These are phyloP conservation scores for Xiphias gladius DNA, from an alignment of 2,113 vertebrate genomes.

Conservation along the genomic window DNA sequence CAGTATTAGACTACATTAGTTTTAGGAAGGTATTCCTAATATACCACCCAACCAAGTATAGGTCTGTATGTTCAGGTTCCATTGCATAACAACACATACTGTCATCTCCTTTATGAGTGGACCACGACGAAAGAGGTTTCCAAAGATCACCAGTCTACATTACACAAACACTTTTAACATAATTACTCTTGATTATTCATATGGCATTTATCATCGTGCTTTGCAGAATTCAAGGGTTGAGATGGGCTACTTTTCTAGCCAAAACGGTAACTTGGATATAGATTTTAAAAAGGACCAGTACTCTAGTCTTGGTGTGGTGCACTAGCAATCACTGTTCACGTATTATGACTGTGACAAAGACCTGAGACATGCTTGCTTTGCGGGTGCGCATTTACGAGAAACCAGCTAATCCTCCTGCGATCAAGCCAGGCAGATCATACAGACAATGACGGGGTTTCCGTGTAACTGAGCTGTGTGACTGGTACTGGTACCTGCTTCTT, in stretches of 20 bases:
- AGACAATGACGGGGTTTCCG: constrained; percentile 12
- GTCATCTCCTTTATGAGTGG: constrained; percentile 15
- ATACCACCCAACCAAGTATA: background rate
- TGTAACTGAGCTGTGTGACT: constrained; percentile 46
- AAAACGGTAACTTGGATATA: background rate
- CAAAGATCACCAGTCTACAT: background rate
- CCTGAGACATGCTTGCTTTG: background rate
- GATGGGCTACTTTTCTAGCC: background rate
- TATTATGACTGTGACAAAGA: background rate
- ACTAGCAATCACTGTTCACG: background rate
- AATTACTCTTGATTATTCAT: background rate
- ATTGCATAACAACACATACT: constrained; percentile 20
- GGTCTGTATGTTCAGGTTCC: background rate
- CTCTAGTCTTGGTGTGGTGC: background rate
- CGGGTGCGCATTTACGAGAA: background rate
- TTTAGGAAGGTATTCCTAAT: background rate
- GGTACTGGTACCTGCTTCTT: constrained; percentile 55
- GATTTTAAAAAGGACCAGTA: background rate
- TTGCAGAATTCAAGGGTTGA: background rate
- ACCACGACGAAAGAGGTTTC: background rate
- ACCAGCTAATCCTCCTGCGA: constrained; percentile 18
- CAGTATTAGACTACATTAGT: background rate
- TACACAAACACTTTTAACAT: background rate
- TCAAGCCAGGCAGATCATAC: constrained; percentile 39
- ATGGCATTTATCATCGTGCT: background rate